Percentiles rank a stretch among this genome's conserved stretches.
Evolutionary conservation across 1,140 invertebrate genomes (phyloP).

Genomic region (Tachypleus tridentatus): DNA sequence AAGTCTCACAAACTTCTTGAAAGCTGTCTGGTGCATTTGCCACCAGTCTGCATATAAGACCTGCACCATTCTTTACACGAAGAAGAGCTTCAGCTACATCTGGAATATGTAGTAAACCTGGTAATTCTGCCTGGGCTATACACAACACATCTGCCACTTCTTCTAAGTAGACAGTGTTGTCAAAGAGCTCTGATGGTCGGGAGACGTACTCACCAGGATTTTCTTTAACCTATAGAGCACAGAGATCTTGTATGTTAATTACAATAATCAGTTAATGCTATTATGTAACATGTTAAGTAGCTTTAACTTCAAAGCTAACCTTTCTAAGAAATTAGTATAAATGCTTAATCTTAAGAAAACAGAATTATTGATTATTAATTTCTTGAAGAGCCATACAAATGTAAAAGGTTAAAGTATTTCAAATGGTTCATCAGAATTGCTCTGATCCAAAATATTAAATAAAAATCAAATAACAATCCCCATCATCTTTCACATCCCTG

Average conservation of each 20-base stretch:
- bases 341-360: too few relatives aligned
- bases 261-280: not conserved
- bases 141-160: slow-evolving; percentile 91
- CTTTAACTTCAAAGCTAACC: too few relatives aligned
- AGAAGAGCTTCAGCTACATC: slow-evolving; percentile 71
- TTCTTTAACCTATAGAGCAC: slow-evolving; percentile 35
- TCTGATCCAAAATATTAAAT: too few relatives aligned
- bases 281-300: too few relatives aligned
- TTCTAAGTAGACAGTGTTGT: slow-evolving; percentile 86
- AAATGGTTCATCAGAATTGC: too few relatives aligned
- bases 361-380: too few relatives aligned
- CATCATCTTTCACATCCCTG: too few relatives aligned
- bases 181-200: slow-evolving; percentile 82
- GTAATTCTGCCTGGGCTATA: slow-evolving; percentile 72
- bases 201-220: slow-evolving; percentile 51
- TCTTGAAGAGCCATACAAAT: too few relatives aligned
- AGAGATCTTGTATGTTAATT: not conserved
- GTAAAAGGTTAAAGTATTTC: too few relatives aligned
- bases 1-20: slow-evolving; percentile 71
- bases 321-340: too few relatives aligned
- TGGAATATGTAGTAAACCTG: slow-evolving; percentile 67
- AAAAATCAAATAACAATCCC: too few relatives aligned
- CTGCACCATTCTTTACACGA: slow-evolving; percentile 76
- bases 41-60: slow-evolving; percentile 74
- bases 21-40: slow-evolving; percentile 89